A percentile compares a stretch with the other conserved stretches of the same genome.
phyloP scores from a whole-genome alignment of 1,140 invertebrate genomes.

The Apis mellifera region DNA sequence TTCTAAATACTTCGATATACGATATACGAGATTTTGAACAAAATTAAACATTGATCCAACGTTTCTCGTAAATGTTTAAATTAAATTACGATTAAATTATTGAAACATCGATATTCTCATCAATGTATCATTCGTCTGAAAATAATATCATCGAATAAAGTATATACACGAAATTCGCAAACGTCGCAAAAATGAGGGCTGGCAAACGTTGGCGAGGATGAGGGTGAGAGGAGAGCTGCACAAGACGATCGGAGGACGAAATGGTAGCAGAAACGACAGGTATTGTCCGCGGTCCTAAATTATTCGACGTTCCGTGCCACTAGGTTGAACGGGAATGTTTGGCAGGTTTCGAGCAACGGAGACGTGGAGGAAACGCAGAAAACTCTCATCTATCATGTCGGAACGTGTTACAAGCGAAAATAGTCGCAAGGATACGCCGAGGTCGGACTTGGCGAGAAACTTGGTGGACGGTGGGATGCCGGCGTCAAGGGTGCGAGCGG shows the following conservation, averaged over 20 bases:
- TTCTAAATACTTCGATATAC: too few species aligned
- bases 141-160: not conserved
- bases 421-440: conserved; percentile 76
- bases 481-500: conserved; percentile 34
- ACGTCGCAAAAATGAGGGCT: not conserved
- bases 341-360: conserved; percentile 62
- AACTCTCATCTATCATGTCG: conserved; percentile 78
- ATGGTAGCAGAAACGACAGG: conserved; percentile 44
- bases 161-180: too few species aligned
- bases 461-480: conserved; percentile 19
- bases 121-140: not conserved
- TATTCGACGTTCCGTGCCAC: conserved; percentile 61
- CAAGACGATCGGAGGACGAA: not conserved
- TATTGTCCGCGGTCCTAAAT: conserved; percentile 68
- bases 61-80: too few species aligned
- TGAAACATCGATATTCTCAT: not conserved
- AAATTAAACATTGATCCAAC: too few species aligned
- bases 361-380: conserved; percentile 74
- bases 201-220: conserved; percentile 7
- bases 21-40: too few species aligned
- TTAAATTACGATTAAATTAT: not conserved
- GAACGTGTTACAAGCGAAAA: conserved; percentile 75
- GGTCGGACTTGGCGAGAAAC: conserved; percentile 63
- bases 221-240: too few species aligned
- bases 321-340: conserved; percentile 56